Base-by-base conservation (phyloP, 2,888 invertebrate genomes). In the Microctonus hyperodae region DNA sequence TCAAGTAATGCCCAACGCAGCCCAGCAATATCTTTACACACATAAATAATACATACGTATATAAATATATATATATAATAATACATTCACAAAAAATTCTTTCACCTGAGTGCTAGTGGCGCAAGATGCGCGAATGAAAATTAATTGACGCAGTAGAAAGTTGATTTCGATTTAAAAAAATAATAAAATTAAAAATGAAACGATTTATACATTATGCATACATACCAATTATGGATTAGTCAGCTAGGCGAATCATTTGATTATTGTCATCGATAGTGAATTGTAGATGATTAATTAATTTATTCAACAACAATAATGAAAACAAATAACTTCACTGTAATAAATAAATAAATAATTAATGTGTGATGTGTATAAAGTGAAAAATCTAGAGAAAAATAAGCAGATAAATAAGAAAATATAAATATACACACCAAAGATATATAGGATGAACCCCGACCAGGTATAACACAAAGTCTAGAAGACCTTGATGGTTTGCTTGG, bases 81-180 rank as follows among this genome's bases (percentile, higher is more conserved):
- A 62, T 62, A 62, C 53, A 51, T 62, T 62, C 40, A 25, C 53
- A 53, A 25, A 28, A 25, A 53, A 53, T 62, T 62, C 62, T 62
- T 62, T 62, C 62, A 62, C 62, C 53, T 37, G 53, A 20, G 25
- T 20, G 16, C 31, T n/a, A 4, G 23, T 20, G 20, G 22, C 22
- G 16, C 28, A 59, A 25, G 37, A 35, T 35, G 37, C 28, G 60
- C 16, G 3, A 22, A 61, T 35, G 53, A 25, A 35, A 51, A 28
- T 25, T 48, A 62, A 62, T 62, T 37, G 35, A 53, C 53, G 53
- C 28, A 16, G 62, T 62, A 62, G 62, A 62, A 62, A 62, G 62
- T 62, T 51, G 51, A 62, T 62, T 53, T 62, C 53, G 53, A 62
- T 62, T 62, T 25, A 51, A 22, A 37, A 23, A 61, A 33, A n/a